Base-by-base conservation (phyloP, 37 sponge, comb jelly and placozoan genomes). In the Axinella damicornis region DNA sequence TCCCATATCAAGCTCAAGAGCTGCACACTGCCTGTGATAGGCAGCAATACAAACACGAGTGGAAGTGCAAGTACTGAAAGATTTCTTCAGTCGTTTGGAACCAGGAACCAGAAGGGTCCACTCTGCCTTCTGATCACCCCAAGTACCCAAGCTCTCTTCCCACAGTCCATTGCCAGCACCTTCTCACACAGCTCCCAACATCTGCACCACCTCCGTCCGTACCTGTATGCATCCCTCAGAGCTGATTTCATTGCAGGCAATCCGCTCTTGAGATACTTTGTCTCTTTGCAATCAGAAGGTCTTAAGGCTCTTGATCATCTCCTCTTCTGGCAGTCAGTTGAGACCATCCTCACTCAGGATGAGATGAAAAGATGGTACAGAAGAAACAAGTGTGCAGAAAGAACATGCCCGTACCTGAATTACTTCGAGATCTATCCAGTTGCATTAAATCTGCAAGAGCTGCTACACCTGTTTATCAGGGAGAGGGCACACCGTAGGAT, bases 311-410 rank as follows among this genome's bases (percentile, higher is more conserved):
- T 55, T 46, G 70, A 82, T 55, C 68, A 81, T 41, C 56, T 93
- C 20, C 79, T 93, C 0, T 86, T 89, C 80, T 93, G 87, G 90
- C 83, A 82, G 38, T 89, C 87, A 11, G 78, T 85, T 11, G 90
- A 93, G 61, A 31, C 52, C 55, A 59, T 93, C 22, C 27, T 93
- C n/a, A 77, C 64, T 2, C 65, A 79, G 58, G 91, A 91, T 60
- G 86, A 91, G 57, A 81, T 85, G 77, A 75, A 46, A 53, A 63
- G 82, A 22, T 89, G 84, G 84, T 76, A 74, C 27, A 12, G 17
- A 27, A 59, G 33, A 17, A n/a, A 1, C 0, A 27, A 61, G 4
- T 27, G 21, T 14, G 32, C 30, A 6, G 24, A 31, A 2, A n/a
- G n/a, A n/a, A 35, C 21, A 27, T 83, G 73, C 21, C 74, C 80